Evolutionary conservation across 1,140 invertebrate genomes (phyloP), one percentile per base, ranked within the genome.

Genomic region (Sinonovacula constricta): DNA sequence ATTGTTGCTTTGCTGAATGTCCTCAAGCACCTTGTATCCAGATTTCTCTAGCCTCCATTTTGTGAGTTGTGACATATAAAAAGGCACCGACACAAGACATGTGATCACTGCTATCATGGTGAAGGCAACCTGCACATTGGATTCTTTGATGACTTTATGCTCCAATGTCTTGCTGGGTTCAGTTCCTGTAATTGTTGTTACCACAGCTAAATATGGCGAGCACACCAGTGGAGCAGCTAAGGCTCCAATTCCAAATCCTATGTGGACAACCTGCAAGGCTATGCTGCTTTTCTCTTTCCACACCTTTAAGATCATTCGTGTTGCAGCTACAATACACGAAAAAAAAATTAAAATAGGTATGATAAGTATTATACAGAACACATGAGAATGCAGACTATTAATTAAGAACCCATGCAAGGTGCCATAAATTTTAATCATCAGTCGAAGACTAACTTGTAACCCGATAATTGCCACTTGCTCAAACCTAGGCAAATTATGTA

Each of bases 201-300:
- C 36, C 2, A 69, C 75, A 15, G 75, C 75, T 10, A 78, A 54
- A 31, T 57, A 78, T 18, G 75, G 75, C 4, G 39, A 49, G 24
- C 57, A 69, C 12, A 78, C 24, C 1, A 78, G 56, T 0, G 75
- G 75, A 5, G 15, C 75, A 1, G 63, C 15, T 1, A 78, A 39
- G 5, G 75, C 75, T 28, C 75, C 75, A 33, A 78, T 57, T 7
- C 75, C 56, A 51, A 62, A 78, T 15, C 75, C 75, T 57, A 70
- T 78, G 26, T 78, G 66, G 22, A 78, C 36, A 18, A 70, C 24
- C 24, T 78, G 75, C 7, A 78, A 39, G 34, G 54, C 31, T 0
- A 28, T 69, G 3, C 57, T 49, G 36, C 49, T 70, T 22, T 39
- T 68, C 15, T 69, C 75, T 33, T 53, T 60, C 75, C 75, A 78